Evolutionary conservation across 2,888 invertebrate genomes (phyloP).

Genomic region (Drosophila pseudotakahashii): DNA sequence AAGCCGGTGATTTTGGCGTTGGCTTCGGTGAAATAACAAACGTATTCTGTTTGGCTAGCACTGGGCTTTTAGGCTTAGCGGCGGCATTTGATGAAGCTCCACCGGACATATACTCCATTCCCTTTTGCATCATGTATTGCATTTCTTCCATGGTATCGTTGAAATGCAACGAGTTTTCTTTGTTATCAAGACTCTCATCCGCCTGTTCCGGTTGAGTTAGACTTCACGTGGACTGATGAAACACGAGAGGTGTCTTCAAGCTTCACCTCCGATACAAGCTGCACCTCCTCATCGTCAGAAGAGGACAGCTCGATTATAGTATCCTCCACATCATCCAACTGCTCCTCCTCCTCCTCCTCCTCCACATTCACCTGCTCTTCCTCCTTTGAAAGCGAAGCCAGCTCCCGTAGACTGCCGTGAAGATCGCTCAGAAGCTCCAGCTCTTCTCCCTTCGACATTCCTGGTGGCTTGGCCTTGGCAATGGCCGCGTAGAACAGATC

Average conservation of each 20-base stretch:
- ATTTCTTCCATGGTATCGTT: slow-evolving; percentile 85
- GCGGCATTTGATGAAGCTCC: slow-evolving; percentile 11
- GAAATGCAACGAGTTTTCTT: slow-evolving; percentile 78
- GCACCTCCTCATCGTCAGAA: slow-evolving; percentile 53
- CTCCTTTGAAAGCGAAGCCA: slow-evolving; percentile 25
- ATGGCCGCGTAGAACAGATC: slow-evolving; percentile 64
- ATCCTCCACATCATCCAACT: slow-evolving; percentile 42
- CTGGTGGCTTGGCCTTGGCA: slow-evolving; percentile 45
- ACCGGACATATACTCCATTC: slow-evolving; percentile 80
- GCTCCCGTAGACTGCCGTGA: slow-evolving; percentile 70
- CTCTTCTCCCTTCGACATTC: slow-evolving; percentile 52
- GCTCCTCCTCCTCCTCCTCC: slow-evolving; percentile 5
- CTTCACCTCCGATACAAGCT: slow-evolving; percentile 10
- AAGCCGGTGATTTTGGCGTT: slow-evolving; percentile 3
- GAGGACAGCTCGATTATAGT: slow-evolving; percentile 74
- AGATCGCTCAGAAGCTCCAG: slow-evolving; percentile 49
- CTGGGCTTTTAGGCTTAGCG: slow-evolving; percentile 17
- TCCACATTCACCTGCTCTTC: background rate
- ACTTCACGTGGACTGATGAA: background rate
- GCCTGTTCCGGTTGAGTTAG: background rate
- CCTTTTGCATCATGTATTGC: slow-evolving; percentile 83
- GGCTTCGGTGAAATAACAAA: slow-evolving; percentile 59
- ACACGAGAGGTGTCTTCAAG: slow-evolving; percentile 31
- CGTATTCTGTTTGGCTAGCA: slow-evolving; percentile 55
- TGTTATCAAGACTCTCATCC: slow-evolving; percentile 28